Evolutionary conservation across 1,140 invertebrate species (phyloP), one percentile per base, ranked within the genome.

Genomic region (Drosophila albomicans): DNA sequence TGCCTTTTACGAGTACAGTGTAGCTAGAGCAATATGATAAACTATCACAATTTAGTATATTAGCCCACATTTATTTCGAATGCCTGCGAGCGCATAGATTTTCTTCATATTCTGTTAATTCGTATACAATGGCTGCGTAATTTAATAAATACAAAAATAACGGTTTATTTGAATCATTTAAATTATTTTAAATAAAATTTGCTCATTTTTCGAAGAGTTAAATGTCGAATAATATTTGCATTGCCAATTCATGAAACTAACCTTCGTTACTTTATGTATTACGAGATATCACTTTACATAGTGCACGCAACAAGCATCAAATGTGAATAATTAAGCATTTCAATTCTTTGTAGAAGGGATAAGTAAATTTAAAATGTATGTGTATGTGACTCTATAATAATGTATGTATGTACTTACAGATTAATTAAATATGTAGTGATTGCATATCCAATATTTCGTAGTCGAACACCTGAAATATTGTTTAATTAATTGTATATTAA

Each of bases 321-420:
- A 79, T 68, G 67, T 70, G 77, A 71, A 75, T 57, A 15, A 79
- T 80, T 69, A 32, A 6, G 30, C 30, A 6, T 8, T 32, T 32
- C 7, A 8, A 32, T 8, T 7, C 6, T 8, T 6, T 32, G 30
- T 0, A 8, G 6, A 7, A 32, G 30, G 30, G 30, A 6, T 32
- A 76, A 79, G 64, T 70, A 71, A 82, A 70, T 75, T 78, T 84
- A 68, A 88, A 78, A 88, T 32, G 30, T 32, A 7, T 32, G 30
- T 32, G 30, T 8, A 32, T 32, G 7, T 32, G 5, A 25, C 3
- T 25, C 30, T 8, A 32, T 8, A 32, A 2, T 7, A 2, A 32
- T 32, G 30, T 32, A 8, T 7, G 6, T 32, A 8, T 1, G 30
- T 32, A 32, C 7, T 6, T 32, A 32, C 30, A 32, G 30, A 32